phyloP scores from a whole-genome alignment of 2,797 vertebrate species.

The Poecilia picta region DNA sequence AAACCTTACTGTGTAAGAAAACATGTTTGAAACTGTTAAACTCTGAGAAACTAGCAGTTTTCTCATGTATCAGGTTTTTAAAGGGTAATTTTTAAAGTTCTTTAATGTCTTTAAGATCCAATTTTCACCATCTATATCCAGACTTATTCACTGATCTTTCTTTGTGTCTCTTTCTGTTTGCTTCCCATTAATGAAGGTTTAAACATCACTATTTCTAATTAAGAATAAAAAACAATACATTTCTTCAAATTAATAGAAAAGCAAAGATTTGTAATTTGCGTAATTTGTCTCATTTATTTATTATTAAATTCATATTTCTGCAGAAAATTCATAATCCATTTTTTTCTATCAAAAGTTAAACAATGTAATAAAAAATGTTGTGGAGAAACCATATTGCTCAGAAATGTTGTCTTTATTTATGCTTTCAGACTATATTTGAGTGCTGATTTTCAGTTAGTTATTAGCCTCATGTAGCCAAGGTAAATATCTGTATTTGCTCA shows the following conservation, averaged over 20 bases:
- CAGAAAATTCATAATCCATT: background rate
- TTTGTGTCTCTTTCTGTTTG: background rate
- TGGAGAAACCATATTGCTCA: background rate
- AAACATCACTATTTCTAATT: background rate
- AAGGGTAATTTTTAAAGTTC: background rate
- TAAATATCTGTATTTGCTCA: background rate
- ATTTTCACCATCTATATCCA: background rate
- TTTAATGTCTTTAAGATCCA: background rate
- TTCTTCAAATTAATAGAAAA: background rate
- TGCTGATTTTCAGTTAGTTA: too few species aligned
- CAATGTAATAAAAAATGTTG: background rate
- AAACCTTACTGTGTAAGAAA: slow-evolving; percentile 24
- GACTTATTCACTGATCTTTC: background rate
- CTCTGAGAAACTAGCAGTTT: slow-evolving; percentile 1
- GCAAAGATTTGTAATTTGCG: background rate
- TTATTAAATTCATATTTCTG: background rate
- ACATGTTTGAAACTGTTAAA: slow-evolving; percentile 36
- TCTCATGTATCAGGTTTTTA: background rate
- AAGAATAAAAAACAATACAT: too few species aligned
- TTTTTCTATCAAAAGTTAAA: background rate
- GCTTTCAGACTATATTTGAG: too few species aligned
- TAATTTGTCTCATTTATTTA: background rate
- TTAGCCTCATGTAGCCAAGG: background rate
- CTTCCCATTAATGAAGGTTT: background rate
- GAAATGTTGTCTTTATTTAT: background rate